Conservation (phyloP, 2,888 invertebrate species). For the Aphelenchoides bicaudatus region DNA sequence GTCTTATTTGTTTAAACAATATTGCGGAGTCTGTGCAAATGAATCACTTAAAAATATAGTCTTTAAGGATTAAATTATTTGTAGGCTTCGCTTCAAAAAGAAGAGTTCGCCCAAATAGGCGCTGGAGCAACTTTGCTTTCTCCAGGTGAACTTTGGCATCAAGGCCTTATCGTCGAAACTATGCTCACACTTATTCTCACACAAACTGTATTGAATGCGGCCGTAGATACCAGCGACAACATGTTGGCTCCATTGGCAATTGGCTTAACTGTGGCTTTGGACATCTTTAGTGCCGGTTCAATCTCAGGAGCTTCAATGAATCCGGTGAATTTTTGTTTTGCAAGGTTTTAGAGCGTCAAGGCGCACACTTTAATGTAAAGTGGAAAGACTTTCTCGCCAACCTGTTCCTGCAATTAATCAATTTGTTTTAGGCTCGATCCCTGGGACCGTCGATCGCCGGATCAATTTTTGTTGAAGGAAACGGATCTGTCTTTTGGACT, state of each 20-base stretch:
- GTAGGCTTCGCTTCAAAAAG: conserved; percentile 26
- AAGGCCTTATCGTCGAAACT: conserved; percentile 51
- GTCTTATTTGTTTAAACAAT: no score
- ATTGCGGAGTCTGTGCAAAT: no score
- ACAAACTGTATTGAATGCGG: conserved; percentile 61
- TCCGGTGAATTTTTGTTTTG: no score
- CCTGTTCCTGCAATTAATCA: no score
- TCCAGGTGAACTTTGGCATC: conserved; percentile 30
- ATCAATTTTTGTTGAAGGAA: conserved; percentile 20
- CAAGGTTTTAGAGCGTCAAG: no score
- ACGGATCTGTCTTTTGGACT: conserved; percentile 1
- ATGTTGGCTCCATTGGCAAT: conserved; percentile 61
- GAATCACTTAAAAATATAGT: no score
- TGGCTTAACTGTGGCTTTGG: conserved; percentile 60
- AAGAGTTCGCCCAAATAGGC: conserved; percentile 25
- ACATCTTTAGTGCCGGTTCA: conserved; percentile 59
- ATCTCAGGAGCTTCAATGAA: conserved; percentile 63
- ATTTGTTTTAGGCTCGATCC: conserved; percentile 61
- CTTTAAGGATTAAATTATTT: no score
- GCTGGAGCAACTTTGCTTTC: conserved; percentile 35
- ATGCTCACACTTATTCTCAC: conserved; percentile 60
- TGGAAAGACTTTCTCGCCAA: no score
- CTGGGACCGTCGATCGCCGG: conserved; percentile 61
- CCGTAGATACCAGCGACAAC: conserved; percentile 60
- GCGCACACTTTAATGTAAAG: no score